Conservation (phyloP, 2,113 vertebrate genomes). For the Seriola rivoliana region DNA sequence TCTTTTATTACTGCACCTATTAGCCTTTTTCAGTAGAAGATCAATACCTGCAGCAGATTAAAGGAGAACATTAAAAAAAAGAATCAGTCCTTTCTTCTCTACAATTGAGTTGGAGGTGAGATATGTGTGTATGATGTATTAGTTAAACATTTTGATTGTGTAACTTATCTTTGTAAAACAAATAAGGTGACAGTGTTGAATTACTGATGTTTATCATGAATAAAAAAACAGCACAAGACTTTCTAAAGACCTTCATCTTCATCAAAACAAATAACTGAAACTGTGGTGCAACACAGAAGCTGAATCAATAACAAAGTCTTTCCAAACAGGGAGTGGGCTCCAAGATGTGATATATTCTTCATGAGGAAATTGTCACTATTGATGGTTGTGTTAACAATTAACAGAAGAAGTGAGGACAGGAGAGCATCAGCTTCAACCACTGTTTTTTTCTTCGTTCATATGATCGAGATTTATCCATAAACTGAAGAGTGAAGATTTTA, state of each 20-base stretch:
- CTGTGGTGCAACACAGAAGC: background rate
- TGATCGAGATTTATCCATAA: background rate
- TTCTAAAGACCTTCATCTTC: conserved; percentile 36
- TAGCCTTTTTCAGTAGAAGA: conserved; percentile 6
- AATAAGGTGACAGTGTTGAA: conserved; percentile 49
- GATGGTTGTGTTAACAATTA: background rate
- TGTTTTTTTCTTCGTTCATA: background rate
- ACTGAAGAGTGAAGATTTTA: background rate
- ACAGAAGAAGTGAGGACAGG: conserved; percentile 3
- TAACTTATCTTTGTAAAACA: conserved; percentile 38
- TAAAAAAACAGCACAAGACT: conserved; percentile 38
- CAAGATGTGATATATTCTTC: background rate
- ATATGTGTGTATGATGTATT: background rate
- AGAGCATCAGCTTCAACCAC: background rate
- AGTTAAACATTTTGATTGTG: conserved; percentile 1
- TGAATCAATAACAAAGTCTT: conserved; percentile 6
- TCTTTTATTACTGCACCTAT: background rate
- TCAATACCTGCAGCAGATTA: background rate
- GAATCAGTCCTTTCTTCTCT: background rate
- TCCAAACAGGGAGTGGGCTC: background rate
- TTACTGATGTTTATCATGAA: conserved; percentile 54
- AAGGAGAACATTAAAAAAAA: background rate
- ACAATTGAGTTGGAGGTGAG: background rate
- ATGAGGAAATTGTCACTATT: background rate
- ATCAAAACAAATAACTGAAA: conserved; percentile 24